Conservation (phyloP, 2,888 invertebrate species). For the Brenthis ino region DNA sequence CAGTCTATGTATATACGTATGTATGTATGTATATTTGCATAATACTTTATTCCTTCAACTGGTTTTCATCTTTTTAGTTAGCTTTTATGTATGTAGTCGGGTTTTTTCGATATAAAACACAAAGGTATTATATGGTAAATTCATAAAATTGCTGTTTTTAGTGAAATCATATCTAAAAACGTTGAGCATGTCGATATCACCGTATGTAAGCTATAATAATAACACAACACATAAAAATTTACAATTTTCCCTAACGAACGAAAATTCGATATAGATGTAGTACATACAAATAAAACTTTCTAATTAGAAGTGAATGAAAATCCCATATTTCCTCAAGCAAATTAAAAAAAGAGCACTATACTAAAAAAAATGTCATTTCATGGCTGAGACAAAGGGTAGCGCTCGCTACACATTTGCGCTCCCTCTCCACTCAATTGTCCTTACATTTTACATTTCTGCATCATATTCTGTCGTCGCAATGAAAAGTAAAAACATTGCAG, state of each 20-base stretch:
- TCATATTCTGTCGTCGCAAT: constrained; percentile 77
- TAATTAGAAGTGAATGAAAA: constrained; percentile 37
- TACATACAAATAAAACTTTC: constrained; percentile 20
- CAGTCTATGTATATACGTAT: no score
- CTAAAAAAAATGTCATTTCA: constrained; percentile 54
- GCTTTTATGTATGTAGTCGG: no score
- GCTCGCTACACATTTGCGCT: constrained; percentile 64
- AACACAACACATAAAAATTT: background rate
- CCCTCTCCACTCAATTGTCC: constrained; percentile 73
- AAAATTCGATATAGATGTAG: background rate
- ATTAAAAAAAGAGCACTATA: constrained; percentile 55
- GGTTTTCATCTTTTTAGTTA: no score
- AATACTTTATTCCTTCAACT: no score
- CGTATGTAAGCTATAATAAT: background rate
- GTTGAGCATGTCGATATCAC: background rate
- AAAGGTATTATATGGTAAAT: no score
- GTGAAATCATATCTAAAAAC: no score
- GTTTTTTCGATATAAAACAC: no score
- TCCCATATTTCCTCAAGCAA: constrained; percentile 43
- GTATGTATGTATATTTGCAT: no score
- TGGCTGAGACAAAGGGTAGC: constrained; percentile 57
- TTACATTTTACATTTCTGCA: constrained; percentile 79
- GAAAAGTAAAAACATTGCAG: constrained; percentile 78
- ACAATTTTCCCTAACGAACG: background rate
- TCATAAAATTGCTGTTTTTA: no score